Evolutionary conservation across 2,113 vertebrate species (phyloP).

Genomic region (Atrichornis clamosus): DNA sequence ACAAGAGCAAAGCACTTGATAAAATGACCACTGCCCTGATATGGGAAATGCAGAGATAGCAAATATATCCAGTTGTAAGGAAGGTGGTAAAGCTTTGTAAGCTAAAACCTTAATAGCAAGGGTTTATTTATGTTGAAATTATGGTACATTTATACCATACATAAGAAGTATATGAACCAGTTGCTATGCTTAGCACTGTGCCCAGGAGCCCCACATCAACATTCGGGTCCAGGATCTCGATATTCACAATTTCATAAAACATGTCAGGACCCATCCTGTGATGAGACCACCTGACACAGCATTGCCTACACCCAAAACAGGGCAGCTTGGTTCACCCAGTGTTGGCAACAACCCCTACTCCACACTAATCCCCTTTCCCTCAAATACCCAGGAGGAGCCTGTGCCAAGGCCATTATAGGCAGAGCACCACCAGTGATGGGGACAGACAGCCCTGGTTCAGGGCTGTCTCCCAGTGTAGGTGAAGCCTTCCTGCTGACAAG

Average conservation of each 20-base stretch:
- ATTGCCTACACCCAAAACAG: neutral
- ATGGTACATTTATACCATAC: neutral
- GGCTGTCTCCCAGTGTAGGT: neutral
- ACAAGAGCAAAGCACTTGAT: neutral
- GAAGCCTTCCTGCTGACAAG: neutral
- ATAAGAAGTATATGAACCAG: neutral
- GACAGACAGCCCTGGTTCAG: accelerated
- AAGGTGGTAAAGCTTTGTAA: neutral
- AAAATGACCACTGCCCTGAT: neutral
- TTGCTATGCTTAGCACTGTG: neutral
- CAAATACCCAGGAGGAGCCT: neutral
- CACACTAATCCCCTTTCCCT: neutral
- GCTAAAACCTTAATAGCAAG: neutral
- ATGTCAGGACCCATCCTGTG: neutral
- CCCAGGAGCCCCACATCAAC: neutral
- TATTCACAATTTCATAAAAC: neutral
- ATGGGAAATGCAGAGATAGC: neutral
- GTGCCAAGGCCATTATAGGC: neutral
- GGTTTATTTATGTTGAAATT: neutral
- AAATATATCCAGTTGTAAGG: neutral
- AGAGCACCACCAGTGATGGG: neutral
- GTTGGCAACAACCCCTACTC: neutral
- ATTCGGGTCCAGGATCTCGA: neutral
- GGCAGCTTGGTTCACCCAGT: neutral
- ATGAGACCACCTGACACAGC: neutral